Conservation (phyloP, 1,140 invertebrate species). For the Eurytemora carolleeae region DNA sequence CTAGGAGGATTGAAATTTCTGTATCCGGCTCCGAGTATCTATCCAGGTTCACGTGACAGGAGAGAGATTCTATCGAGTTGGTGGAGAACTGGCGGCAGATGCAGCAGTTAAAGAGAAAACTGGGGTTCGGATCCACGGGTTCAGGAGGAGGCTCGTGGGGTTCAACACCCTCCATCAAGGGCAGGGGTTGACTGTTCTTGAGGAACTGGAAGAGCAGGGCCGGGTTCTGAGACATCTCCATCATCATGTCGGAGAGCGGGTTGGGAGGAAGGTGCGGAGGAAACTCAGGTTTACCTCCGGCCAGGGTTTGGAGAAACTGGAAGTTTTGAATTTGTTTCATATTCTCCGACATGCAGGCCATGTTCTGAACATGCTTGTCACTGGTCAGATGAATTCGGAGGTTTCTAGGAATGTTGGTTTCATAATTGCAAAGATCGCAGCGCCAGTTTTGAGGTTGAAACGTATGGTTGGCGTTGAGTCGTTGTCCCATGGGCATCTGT, state of each 20-base stretch:
- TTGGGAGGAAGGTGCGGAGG: not conserved
- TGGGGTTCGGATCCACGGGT: conserved; percentile 52
- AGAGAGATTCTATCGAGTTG: conserved; percentile 70
- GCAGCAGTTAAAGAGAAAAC: conserved; percentile 69
- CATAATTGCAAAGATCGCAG: conserved; percentile 95
- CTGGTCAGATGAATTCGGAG: conserved; percentile 92
- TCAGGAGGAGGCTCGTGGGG: conserved; percentile 61
- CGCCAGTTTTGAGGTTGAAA: conserved; percentile 38
- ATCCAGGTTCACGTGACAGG: conserved; percentile 75
- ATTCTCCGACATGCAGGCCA: conserved; percentile 25
- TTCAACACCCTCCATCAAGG: not conserved
- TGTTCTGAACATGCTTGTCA: conserved; percentile 95
- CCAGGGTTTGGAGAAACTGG: not conserved
- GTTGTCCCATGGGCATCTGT: conserved; percentile 25
- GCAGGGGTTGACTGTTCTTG: not conserved
- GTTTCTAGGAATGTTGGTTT: conserved; percentile 90
- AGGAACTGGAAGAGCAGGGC: not conserved
- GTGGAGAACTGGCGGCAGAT: conserved; percentile 78
- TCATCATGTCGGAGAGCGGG: not conserved
- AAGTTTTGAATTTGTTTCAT: not conserved
- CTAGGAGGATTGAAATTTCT: conserved; percentile 75
- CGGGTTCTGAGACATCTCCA: not conserved
- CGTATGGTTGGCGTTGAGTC: conserved; percentile 15
- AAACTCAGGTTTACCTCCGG: not conserved
- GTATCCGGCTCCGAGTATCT: conserved; percentile 57